Conservation (phyloP, 2,113 vertebrate species). For the Nerophis lumbriciformis region DNA sequence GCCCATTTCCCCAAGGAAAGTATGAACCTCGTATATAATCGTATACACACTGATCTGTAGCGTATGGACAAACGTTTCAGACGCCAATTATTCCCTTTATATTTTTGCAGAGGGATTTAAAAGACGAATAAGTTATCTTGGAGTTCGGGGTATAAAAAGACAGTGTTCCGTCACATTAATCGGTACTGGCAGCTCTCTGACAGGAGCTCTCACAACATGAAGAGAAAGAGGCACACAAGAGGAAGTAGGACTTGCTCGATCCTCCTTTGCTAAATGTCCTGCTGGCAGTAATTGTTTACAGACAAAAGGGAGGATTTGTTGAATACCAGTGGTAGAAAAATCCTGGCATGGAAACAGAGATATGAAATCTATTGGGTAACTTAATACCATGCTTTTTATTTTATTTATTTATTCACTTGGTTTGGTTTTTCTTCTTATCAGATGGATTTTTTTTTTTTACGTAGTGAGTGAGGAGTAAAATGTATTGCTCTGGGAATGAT, state of each 20-base stretch:
- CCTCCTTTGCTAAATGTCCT: constrained; percentile 7
- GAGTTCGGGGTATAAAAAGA: constrained; percentile 8
- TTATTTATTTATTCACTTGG: not conserved
- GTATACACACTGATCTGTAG: no score
- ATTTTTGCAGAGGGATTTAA: constrained; percentile 1
- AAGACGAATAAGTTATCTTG: constrained; percentile 3
- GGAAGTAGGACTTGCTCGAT: not conserved
- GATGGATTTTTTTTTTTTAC: not conserved
- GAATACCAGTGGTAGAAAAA: not conserved
- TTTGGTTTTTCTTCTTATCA: not conserved
- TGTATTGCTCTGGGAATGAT: not conserved
- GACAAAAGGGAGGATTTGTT: constrained; percentile 2
- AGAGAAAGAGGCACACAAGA: not conserved
- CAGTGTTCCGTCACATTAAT: constrained; percentile 23
- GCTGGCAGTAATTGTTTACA: constrained; percentile 14
- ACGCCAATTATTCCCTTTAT: no score
- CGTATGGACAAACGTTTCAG: no score
- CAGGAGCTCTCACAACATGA: constrained; percentile 24
- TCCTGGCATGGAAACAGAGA: not conserved
- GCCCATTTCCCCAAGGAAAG: no score
- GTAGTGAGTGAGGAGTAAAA: not conserved
- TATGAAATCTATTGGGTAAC: constrained; percentile 2
- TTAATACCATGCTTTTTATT: not conserved
- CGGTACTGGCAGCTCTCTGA: constrained; percentile 26
- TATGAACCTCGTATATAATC: no score